Evolutionary conservation across 2,888 invertebrate species (phyloP), one percentile per base, ranked within the genome.

Genomic region (Drosophila nr. perissopoda): DNA sequence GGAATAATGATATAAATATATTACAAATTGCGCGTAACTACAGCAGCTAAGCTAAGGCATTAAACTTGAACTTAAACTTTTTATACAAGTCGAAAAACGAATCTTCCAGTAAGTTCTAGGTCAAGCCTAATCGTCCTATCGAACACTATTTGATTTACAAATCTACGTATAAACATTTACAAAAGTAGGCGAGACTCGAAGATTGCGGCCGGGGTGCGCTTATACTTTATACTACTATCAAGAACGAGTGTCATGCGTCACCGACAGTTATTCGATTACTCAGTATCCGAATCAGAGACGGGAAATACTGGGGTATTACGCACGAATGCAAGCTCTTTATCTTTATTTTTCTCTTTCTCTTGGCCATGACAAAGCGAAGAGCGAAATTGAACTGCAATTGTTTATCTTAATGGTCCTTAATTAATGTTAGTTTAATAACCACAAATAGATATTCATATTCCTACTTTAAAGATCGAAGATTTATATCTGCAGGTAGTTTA

Each of bases 321-420:
- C n/a, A 56, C 13, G 18, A 36, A 27, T 36, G 27, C 18, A 13
- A 40, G 25, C 27, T 42, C 36, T 57, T n/a, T n/a, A n/a, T n/a
- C n/a, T n/a, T n/a, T n/a, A n/a, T n/a, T n/a, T n/a, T 49, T 42
- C 21, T 51, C 60, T 68, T 51, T 21, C 25, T 8, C 56, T 69
- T 42, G 51, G 34, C n/a, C 46, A 34, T 57, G 40, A 33, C 18
- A 16, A 27, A 33, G 59, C 59, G 29, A 59, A 16, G 34, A 8
- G 25, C 7, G 31, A 33, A 58, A 57, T 62, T 48, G 36, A 52
- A 57, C 40, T 21, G 21, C 31, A 53, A 54, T 56, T 42, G 29
- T 48, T 16, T 4, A 46, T 88, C 88, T 85, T 85, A 70, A 81
- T 81, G 81, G 83, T 84, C 78, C 83, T 86, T 86, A 84, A 86